Percentiles rank a stretch among this genome's conserved stretches.
Conservation (phyloP, 2,888 invertebrate genomes). For the Apodemia zela region DNA sequence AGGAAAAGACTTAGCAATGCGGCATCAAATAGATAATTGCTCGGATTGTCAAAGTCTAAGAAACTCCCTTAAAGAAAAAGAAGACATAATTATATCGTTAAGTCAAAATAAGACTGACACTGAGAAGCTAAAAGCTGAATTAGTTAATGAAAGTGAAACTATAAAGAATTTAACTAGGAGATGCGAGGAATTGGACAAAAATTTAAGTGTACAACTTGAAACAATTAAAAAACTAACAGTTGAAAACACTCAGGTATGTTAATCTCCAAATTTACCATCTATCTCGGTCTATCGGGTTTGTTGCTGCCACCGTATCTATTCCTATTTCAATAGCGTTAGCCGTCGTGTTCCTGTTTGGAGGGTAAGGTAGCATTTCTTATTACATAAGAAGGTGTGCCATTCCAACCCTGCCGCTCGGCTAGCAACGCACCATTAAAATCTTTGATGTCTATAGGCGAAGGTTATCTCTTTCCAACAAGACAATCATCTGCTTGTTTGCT, state of each 20-base stretch:
- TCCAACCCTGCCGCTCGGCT: too few relatives aligned
- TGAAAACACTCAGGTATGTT: constrained; percentile 75
- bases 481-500: too few relatives aligned
- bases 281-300: too few relatives aligned
- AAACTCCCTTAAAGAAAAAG: constrained; percentile 57
- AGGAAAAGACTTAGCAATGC: constrained; percentile 50
- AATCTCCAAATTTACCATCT: too few relatives aligned
- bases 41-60: constrained; percentile 52
- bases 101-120: constrained; percentile 48
- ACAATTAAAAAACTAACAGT: constrained; percentile 82
- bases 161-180: constrained; percentile 83
- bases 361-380: too few relatives aligned
- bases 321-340: too few relatives aligned
- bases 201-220: constrained; percentile 84
- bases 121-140: constrained; percentile 61
- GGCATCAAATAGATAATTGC: constrained; percentile 42
- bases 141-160: constrained; percentile 79
- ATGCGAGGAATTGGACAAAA: constrained; percentile 84
- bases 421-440: too few relatives aligned
- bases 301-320: too few relatives aligned
- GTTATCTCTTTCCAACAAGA: too few relatives aligned
- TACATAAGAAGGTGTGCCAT: too few relatives aligned
- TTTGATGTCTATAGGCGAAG: too few relatives aligned
- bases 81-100: constrained; percentile 54
- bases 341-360: too few relatives aligned